Evolutionary conservation across 2,113 vertebrate genomes (phyloP), one percentile per base, ranked within the genome.

Genomic region (Esox niger): DNA sequence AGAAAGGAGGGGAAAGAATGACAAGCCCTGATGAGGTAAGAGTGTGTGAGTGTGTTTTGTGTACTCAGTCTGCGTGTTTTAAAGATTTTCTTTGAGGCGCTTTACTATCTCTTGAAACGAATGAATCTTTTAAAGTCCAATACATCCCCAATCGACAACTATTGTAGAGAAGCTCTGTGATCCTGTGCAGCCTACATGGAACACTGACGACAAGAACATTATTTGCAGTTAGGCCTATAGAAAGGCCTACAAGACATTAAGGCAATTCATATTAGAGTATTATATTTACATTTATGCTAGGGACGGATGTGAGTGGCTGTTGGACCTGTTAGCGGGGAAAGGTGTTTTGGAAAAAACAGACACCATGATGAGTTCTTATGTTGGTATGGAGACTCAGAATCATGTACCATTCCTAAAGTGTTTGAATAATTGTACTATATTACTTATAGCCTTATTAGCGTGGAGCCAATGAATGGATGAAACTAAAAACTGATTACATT

Each of bases 71-170:
- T 88, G 69, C 79, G 86, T 84, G 84, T 90, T 90, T 87, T 56
- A 62, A 87, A 89, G 87, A 79, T 85, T 89, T 87, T 85, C 87
- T 92, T 91, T 89, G 81, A 91, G 87, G 82, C 79, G 86, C 86
- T 84, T 91, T 92, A 86, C 77, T 88, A 91, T 90, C 90, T 92
- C 85, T 92, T 91, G 82, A 89, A 91, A 88, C 87, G 86, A 92
- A 92, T 88, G 86, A 87, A 91, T 92, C 87, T 92, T 92, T 93
- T 92, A 87, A 92, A 90, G 92, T 92, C 85, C 89, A 88, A 91
- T 91, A 90, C 86, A 90, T 93, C 88, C n/a, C 91, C 87, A 86
- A 84, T 91, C 80, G 83, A 83, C 75, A 80, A 78, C 84, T 87
- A 87, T 89, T 88, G 79, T 81, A 88, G 70, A 73, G 77, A 77